Evolutionary conservation across 1,140 invertebrate species (phyloP), one percentile per base, ranked within the genome.

Genomic region (Ips typographus): DNA sequence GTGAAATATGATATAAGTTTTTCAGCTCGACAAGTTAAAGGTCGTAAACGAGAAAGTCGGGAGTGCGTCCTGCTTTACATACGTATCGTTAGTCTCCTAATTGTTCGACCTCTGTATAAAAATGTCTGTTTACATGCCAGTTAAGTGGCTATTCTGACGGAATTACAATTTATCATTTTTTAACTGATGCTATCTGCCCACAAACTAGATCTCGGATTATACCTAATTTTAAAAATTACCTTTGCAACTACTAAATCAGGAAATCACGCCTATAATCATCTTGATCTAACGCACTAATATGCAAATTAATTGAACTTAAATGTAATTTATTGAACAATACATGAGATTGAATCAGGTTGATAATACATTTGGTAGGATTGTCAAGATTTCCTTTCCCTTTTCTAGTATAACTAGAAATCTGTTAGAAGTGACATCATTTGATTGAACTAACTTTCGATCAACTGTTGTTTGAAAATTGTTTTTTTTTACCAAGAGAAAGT

Each of bases 111-210:
- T 66, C 59, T 51, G 38, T 57, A 47, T 40, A 51, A 66, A 66
- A 66, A 58, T 41, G 41, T 7, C 41, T 65, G 51, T 65, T 65
- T 44, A 56, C 51, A 53, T 57, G 52, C 3, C 38, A 40, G 22
- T 56, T 56, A 65, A 8, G 63, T 42, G 51, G 6, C 40, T 6
- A 65, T 40, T 40, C 37, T 22, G 36, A 40, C 61, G 4, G 36
- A 38, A 63, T 8, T 4, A 41, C 61, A 53, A 63, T 63, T 63
- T 63, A 40, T 63, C 61, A 63, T 22, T 22, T 63, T 63, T 63
- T 40, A 49, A 38, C 41, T 49, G 41, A 47, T 61, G 39, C 4
- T 38, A 61, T 44, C 43, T 22, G 22, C 22, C 7, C 47, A 49
- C 47, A 8, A 8, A 22, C 22, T 49, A 49, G 47, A 8, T 49